These are phyloP conservation scores for Oligia latruncula DNA, from an alignment of 2,888 invertebrate species.

Conservation along the genomic window DNA sequence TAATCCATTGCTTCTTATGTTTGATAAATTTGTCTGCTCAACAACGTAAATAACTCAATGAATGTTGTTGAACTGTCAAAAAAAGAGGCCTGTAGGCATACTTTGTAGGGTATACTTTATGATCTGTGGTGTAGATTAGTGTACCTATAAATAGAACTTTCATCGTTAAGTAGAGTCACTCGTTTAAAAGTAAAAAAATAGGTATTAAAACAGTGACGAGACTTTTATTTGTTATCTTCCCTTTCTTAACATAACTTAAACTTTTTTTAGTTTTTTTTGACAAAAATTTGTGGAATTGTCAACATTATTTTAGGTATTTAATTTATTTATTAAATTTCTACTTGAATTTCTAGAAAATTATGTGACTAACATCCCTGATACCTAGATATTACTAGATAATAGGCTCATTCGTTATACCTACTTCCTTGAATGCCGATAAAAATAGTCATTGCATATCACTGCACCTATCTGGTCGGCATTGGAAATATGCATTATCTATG, in stretches of 20 bases:
- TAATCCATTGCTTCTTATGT: neutral
- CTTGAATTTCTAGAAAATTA: constrained; percentile 13
- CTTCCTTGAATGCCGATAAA: constrained; percentile 49
- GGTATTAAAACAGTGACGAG: neutral
- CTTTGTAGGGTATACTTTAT: neutral
- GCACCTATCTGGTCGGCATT: constrained; percentile 46
- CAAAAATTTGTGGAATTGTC: neutral
- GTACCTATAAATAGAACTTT: neutral
- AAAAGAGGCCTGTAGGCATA: too few relatives aligned
- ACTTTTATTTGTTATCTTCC: neutral
- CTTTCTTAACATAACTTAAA: neutral
- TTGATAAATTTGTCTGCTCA: neutral
- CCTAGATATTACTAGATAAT: constrained; percentile 26
- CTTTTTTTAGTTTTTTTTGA: neutral
- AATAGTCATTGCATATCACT: constrained; percentile 51
- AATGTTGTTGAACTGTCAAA: neutral
- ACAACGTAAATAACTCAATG: neutral
- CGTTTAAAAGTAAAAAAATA: neutral
- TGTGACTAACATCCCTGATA: constrained; percentile 3
- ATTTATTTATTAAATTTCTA: neutral
- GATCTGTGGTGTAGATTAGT: neutral
- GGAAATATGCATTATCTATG: constrained; percentile 56
- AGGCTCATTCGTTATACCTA: constrained; percentile 21
- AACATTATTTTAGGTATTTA: neutral
- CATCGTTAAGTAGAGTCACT: neutral